Percentiles rank a stretch among this genome's conserved stretches.
phyloP scores from a whole-genome alignment of 2,797 vertebrate genomes.

The Ciconia nigra region DNA sequence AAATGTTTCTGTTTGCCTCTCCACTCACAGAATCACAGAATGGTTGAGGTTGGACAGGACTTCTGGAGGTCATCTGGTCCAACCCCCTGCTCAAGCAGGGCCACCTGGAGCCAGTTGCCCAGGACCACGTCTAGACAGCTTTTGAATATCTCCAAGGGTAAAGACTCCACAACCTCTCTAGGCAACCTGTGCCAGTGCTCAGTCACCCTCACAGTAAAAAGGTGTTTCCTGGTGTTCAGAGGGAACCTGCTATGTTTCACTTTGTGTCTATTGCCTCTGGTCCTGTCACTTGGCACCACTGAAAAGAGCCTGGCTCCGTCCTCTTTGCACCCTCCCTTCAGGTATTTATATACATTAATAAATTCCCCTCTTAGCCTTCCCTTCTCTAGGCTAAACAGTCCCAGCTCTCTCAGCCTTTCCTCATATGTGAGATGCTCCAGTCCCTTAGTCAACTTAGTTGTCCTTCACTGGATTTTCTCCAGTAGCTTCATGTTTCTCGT shows the following conservation, averaged over 20 bases:
- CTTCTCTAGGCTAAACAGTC: neutral
- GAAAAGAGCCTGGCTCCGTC: neutral
- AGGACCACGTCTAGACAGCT: neutral
- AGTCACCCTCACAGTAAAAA: neutral
- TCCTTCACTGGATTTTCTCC: neutral
- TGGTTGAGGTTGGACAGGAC: neutral
- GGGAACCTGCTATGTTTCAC: neutral
- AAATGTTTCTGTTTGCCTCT: neutral
- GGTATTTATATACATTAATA: neutral
- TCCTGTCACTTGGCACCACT: neutral
- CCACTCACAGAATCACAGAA: neutral
- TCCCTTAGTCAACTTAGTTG: neutral
- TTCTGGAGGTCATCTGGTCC: neutral
- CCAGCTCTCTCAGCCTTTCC: neutral
- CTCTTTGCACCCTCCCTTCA: neutral
- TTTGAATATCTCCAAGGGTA: neutral
- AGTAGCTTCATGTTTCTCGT: neutral
- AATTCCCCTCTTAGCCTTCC: neutral
- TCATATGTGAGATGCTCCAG: neutral
- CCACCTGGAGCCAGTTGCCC: neutral
- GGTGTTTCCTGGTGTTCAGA: neutral
- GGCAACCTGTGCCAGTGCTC: neutral
- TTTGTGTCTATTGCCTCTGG: neutral
- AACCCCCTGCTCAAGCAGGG: neutral
- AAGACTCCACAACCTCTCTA: neutral